Percentiles rank a stretch among this genome's conserved stretches.
These are phyloP conservation scores for Agrochola lychnidis DNA, from an alignment of 2,888 invertebrate species.

Conservation along the genomic window DNA sequence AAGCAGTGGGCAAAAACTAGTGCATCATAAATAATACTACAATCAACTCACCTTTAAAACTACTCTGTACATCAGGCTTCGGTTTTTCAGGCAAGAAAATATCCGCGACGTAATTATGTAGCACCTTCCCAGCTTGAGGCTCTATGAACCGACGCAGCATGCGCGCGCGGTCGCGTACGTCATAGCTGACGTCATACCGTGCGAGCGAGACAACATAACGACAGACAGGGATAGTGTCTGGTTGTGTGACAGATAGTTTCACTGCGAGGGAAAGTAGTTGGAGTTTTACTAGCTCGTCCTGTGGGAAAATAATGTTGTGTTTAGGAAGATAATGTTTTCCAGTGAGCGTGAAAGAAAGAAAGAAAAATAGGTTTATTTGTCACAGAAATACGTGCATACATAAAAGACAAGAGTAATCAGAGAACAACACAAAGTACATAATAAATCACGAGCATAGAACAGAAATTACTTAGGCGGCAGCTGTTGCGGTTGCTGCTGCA, in stretches of 20 bases:
- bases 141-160: conserved; percentile 93
- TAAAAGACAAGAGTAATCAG: no score
- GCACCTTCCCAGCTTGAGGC: conserved; percentile 76
- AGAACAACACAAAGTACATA: no score
- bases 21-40: neutral
- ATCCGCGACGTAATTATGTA: conserved; percentile 93
- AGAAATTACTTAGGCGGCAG: no score
- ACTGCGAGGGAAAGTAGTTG: conserved; percentile 98
- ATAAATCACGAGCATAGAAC: no score
- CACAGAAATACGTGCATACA: no score
- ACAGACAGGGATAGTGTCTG: conserved; percentile 96
- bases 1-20: no score
- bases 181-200: conserved; percentile 99
- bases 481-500: no score
- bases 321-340: no score
- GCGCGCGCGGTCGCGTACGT: conserved; percentile 98
- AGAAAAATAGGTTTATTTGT: no score
- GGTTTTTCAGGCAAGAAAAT: conserved; percentile 98
- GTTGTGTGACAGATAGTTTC: conserved; percentile 96
- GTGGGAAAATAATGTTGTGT: neutral
- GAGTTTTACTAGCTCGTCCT: conserved; percentile 98
- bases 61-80: conserved; percentile 96
- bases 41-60: conserved; percentile 92
- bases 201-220: conserved; percentile 98
- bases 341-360: no score